Evolutionary conservation across 1,140 invertebrate genomes (phyloP), one percentile per base, ranked within the genome.

Genomic region (Sarcophaga peregrina): DNA sequence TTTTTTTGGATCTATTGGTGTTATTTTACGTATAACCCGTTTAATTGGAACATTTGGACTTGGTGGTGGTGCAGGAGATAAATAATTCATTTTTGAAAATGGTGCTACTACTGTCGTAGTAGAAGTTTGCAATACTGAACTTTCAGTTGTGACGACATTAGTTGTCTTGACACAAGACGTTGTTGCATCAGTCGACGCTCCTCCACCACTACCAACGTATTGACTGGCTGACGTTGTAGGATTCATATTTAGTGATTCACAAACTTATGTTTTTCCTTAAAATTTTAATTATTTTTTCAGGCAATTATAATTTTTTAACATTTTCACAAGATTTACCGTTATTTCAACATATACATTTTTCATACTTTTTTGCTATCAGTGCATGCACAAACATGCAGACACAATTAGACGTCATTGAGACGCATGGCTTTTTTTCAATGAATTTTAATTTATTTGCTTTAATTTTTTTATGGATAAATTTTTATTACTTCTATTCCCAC

Each of bases 1-100:
- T 82, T 89, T 89, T 1, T 85, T 88, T 9, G 86, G 85, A 84
- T 89, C 88, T 75, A 89, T 83, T 48, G 47, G 75, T 17, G 47
- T 17, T 78, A 78, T 78, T 48, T 48, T 78, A 17, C 75, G 75
- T 78, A 78, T 78, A 10, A 78, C 7, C 9, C 75, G 75, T 17
- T 50, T 45, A 5, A 6, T 11, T 3, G 68, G n/a, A 25, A 20
- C 25, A 25, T 25, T 73, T 73, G 68, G 10, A 37, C 8, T 73
- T 73, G 20, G 17, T 73, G 10, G 25, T 2, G 68, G 20, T 11
- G 68, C 25, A 10, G 68, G 20, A 25, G 68, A 10, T 10, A 45
- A 20, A 13, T 8, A 73, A 3, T 73, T 45, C 25, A n/a, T 13
- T 58, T 58, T 58, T 13, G 54, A 7, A 6, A 17, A 20, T 68